Evolutionary conservation across 2,888 invertebrate genomes (phyloP), one percentile per base, ranked within the genome.

Genomic region (Chrysopilus asiliformis): DNA sequence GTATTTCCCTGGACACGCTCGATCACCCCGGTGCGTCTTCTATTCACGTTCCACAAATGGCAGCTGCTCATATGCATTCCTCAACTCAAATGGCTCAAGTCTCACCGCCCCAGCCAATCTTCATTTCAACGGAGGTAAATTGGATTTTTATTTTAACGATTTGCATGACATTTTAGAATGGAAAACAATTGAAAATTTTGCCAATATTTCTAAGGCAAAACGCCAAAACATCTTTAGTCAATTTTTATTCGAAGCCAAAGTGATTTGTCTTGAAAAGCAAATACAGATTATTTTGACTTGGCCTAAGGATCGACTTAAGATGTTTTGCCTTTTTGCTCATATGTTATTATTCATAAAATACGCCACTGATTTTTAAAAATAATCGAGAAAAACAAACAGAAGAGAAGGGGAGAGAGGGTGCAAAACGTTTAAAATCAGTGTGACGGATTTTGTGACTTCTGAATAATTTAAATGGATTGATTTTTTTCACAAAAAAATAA

Each of bases 91-190:
- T 66, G 27, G 60, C 70, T 28, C 72, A 72, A 47, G 68, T 69
- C 25, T 60, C 70, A 34, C 67, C 72, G 40, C 68, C 72, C 20
- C 65, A 57, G 47, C 63, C 58, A 47, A 61, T 64, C 32, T 58
- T 64, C 40, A 59, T 64, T 37, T 61, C 64, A 38, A 54, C 63
- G 34, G 62, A 63, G 44, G 55, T 54, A 41, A 47, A 43, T 42
- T 31, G 10, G 8, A 16, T 12, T 17, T 4, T n/a, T 34, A 26
- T 35, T n/a, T 14, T 28, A n/a, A n/a, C n/a, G n/a, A n/a, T n/a
- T n/a, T n/a, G n/a, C n/a, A n/a, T 18, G 12, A 24, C n/a, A 20
- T 17, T 14, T 47, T 67, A 45, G 68, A 68, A 36, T 52, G 66
- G 45, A n/a, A n/a, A n/a, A n/a, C 46, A 65, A 34, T 61, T 64